A percentile compares a stretch with the other conserved stretches of the same genome.
Conservation (phyloP, 2,888 invertebrate genomes). For the Arctia plantaginis region DNA sequence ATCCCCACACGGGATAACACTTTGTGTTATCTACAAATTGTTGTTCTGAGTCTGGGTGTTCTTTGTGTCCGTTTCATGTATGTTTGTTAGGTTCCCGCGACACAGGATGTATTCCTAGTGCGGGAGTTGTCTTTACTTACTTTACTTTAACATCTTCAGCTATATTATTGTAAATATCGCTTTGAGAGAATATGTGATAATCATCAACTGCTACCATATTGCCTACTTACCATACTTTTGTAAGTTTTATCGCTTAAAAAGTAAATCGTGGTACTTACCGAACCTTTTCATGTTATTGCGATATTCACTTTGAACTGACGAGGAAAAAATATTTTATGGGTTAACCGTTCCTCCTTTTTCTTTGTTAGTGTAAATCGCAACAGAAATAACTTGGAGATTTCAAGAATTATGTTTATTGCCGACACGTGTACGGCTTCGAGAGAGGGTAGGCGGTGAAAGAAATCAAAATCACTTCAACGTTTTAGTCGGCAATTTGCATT, state of each 20-base stretch:
- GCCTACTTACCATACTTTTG: slow-evolving; percentile 6
- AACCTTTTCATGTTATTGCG: slow-evolving; percentile 14
- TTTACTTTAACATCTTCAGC: too few species aligned
- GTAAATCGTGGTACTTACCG: not conserved
- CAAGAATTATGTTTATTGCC: slow-evolving; percentile 22
- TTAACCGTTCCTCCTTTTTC: not conserved
- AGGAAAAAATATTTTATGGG: slow-evolving; percentile 4
- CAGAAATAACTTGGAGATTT: not conserved
- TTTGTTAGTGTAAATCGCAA: slow-evolving; percentile 10
- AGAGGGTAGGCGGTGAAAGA: slow-evolving; percentile 11
- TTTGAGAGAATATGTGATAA: not conserved
- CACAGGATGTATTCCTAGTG: too few species aligned
- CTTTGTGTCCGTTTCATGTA: too few species aligned
- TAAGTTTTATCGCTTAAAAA: slow-evolving; percentile 5
- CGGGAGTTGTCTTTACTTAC: too few species aligned
- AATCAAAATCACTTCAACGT: slow-evolving; percentile 26
- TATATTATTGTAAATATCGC: not conserved
- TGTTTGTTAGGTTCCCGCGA: too few species aligned
- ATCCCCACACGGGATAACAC: too few species aligned
- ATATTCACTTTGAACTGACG: slow-evolving; percentile 10
- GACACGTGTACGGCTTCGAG: slow-evolving; percentile 24
- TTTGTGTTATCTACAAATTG: too few species aligned
- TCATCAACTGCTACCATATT: not conserved
- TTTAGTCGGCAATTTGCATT: slow-evolving; percentile 35
- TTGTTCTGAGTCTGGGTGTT: too few species aligned